Conservation (phyloP, 2,888 invertebrate species). For the Caenorhabditis zanzibari region DNA sequence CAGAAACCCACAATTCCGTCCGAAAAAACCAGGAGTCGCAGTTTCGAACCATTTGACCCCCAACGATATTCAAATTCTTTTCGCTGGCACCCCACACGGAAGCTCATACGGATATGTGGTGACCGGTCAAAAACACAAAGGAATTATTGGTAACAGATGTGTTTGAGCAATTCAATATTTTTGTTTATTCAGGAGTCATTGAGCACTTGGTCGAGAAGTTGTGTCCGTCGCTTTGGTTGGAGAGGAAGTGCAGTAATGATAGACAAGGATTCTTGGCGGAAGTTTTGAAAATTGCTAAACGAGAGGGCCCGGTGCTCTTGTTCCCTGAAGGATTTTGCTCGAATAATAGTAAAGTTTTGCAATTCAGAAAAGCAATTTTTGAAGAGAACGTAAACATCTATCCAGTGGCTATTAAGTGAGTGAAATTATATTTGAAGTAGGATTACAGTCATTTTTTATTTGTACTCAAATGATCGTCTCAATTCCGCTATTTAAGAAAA, state of each 20-base stretch:
- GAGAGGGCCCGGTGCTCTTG: constrained; percentile 76
- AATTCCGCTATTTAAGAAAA: no score
- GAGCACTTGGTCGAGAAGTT: constrained; percentile 76
- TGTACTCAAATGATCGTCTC: no score
- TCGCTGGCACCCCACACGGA: constrained; percentile 75
- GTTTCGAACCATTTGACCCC: constrained; percentile 80
- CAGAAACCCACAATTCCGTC: constrained; percentile 70
- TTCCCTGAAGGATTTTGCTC: constrained; percentile 81
- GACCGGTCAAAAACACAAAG: constrained; percentile 79
- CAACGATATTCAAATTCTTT: constrained; percentile 80
- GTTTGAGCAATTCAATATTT: background rate
- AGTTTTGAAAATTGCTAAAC: constrained; percentile 74
- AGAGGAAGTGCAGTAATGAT: constrained; percentile 74
- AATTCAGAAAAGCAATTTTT: constrained; percentile 75
- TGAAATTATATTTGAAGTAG: background rate
- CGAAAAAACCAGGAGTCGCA: constrained; percentile 77
- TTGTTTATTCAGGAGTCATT: constrained; percentile 69
- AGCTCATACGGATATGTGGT: constrained; percentile 77
- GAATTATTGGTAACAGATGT: constrained; percentile 69
- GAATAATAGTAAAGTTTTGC: constrained; percentile 75
- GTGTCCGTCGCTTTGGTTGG: constrained; percentile 79
- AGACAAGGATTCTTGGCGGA: constrained; percentile 72
- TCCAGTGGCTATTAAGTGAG: constrained; percentile 72
- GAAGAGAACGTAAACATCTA: constrained; percentile 71
- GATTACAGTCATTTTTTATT: no score